These are phyloP conservation scores for Sthenelais limicola DNA, from an alignment of 2,888 invertebrate genomes.

Conservation along the genomic window DNA sequence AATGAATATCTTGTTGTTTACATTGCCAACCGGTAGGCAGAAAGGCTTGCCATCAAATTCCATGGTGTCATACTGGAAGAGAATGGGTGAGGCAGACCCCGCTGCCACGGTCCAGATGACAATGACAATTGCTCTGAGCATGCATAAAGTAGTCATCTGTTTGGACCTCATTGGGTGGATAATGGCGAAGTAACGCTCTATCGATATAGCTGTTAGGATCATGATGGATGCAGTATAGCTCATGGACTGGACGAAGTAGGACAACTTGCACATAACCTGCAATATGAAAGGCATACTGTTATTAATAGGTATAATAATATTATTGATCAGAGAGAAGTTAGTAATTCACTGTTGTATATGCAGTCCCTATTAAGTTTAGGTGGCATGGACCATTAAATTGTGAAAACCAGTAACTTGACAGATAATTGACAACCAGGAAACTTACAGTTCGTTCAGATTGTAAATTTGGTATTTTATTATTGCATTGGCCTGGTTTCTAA, in stretches of 20 bases:
- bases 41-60: conserved; percentile 72
- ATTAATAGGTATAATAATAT: too few species aligned
- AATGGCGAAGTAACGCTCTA: conserved; percentile 67
- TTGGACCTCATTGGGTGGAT: conserved; percentile 87
- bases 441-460: too few species aligned
- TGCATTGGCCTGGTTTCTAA: too few species aligned
- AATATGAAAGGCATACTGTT: conserved; percentile 48
- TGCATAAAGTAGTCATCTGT: conserved; percentile 83
- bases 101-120: conserved; percentile 88
- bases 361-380: too few species aligned
- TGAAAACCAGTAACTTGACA: too few species aligned
- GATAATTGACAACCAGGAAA: too few species aligned
- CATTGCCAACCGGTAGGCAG: conserved; percentile 15
- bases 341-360: too few species aligned
- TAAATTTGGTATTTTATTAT: too few species aligned
- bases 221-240: conserved; percentile 93
- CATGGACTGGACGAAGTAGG: conserved; percentile 89
- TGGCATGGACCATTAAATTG: too few species aligned
- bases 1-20: conserved; percentile 76
- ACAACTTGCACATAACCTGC: conserved; percentile 84
- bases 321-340: too few species aligned
- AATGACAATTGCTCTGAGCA: conserved; percentile 82
- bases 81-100: conserved; percentile 86
- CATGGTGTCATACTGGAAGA: conserved; percentile 86
- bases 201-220: conserved; percentile 82